These are phyloP conservation scores for Urocolius indicus DNA, from an alignment of 2,113 vertebrate genomes.

Conservation along the genomic window DNA sequence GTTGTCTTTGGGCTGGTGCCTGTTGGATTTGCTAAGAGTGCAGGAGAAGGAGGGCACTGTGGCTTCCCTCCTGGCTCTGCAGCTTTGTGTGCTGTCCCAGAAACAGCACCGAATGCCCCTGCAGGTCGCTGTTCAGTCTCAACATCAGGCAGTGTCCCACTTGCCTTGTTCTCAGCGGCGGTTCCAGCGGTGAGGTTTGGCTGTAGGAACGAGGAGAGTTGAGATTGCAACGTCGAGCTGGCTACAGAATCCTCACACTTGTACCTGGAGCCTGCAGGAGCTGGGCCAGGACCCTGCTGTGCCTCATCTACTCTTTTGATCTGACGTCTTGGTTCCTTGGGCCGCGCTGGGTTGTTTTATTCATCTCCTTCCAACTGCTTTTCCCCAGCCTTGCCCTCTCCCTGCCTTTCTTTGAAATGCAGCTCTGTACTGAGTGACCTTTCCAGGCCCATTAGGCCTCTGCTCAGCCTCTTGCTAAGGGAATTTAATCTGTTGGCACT, in stretches of 20 bases:
- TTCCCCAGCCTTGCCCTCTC: not conserved
- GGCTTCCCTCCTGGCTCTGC: not conserved
- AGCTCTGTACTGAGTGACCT: conserved; percentile 32
- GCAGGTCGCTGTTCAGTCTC: not conserved
- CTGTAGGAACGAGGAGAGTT: fast-evolving
- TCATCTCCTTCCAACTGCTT: not conserved
- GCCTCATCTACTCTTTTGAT: not conserved
- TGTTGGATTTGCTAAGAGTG: not conserved
- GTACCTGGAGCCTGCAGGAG: not conserved
- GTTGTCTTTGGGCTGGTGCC: not conserved
- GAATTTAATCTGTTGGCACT: conserved; percentile 65
- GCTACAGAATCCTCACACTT: not conserved
- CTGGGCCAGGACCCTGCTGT: not conserved
- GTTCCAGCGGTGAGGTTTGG: not conserved
- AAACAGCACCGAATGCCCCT: not conserved
- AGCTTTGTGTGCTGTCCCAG: not conserved
- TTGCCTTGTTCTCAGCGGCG: not conserved
- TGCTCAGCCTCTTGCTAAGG: not conserved
- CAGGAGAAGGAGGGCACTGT: not conserved
- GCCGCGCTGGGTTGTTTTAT: not conserved
- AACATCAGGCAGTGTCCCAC: not conserved
- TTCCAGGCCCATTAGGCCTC: conserved; percentile 1
- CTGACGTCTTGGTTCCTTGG: not conserved
- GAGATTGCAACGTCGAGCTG: not conserved
- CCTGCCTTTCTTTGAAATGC: not conserved